Percentiles rank a stretch among this genome's conserved stretches.
These are phyloP conservation scores for Eumaeus atala DNA, from an alignment of 1,140 invertebrate species.

Conservation along the genomic window DNA sequence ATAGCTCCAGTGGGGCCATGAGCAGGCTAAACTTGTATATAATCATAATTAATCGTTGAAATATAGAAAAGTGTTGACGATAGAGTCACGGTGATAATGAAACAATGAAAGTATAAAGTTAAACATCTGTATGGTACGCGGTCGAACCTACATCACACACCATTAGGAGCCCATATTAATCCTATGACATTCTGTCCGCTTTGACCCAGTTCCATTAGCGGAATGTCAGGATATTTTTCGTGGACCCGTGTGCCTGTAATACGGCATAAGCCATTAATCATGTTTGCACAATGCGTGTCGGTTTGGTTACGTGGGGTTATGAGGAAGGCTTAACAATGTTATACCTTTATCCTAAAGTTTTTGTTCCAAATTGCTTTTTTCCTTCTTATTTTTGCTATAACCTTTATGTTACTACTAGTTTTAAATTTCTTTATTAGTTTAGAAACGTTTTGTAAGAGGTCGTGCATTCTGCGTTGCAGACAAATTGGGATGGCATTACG, in stretches of 20 bases:
- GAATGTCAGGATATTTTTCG: conserved; percentile 39
- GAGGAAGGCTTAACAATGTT: conserved; percentile 42
- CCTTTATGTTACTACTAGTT: neutral
- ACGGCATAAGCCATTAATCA: conserved; percentile 57
- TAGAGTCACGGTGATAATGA: too few species aligned
- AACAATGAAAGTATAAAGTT: too few species aligned
- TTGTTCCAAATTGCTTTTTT: conserved; percentile 14
- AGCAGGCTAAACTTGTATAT: too few species aligned
- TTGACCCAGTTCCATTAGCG: conserved; percentile 32
- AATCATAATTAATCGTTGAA: too few species aligned
- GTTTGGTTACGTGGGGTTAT: conserved; percentile 36
- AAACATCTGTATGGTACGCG: too few species aligned
- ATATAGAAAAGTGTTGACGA: too few species aligned
- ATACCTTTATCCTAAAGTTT: conserved; percentile 7
- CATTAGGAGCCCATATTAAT: conserved; percentile 30
- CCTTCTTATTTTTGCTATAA: conserved; percentile 1
- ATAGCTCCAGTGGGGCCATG: too few species aligned
- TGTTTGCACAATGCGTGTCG: conserved; percentile 55
- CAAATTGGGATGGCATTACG: too few species aligned
- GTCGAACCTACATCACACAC: conserved; percentile 5
- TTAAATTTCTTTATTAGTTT: neutral
- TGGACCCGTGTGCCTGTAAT: conserved; percentile 52
- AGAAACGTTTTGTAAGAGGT: too few species aligned
- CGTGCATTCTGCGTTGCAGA: too few species aligned
- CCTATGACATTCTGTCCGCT: conserved; percentile 31